These are phyloP conservation scores for Drymonia ruficornis DNA, from an alignment of 2,888 invertebrate species.

Conservation along the genomic window DNA sequence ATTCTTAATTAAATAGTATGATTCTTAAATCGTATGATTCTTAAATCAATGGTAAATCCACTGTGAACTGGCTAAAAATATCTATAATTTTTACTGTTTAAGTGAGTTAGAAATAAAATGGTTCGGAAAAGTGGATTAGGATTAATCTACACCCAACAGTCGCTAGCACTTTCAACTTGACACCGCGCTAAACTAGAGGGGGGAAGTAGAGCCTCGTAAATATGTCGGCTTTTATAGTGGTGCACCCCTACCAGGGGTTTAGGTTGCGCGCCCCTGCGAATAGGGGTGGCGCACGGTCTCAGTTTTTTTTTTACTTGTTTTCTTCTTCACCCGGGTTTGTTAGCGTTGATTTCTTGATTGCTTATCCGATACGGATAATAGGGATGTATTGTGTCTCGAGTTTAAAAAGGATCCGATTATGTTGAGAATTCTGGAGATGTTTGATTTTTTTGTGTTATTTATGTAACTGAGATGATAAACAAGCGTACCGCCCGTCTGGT, in stretches of 20 bases:
- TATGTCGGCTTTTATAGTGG: conserved; percentile 79
- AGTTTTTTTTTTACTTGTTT: conserved; percentile 45
- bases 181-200: conserved; percentile 54
- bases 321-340: conserved; percentile 45
- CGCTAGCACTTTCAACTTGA: conserved; percentile 42
- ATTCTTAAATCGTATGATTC: too few relatives aligned
- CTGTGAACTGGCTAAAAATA: too few relatives aligned
- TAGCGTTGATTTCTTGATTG: conserved; percentile 69
- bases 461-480: too few relatives aligned
- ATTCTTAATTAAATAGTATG: too few relatives aligned
- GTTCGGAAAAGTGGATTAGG: too few relatives aligned
- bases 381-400: conserved; percentile 25
- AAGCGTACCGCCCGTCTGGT: too few relatives aligned
- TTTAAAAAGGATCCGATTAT: conserved; percentile 9
- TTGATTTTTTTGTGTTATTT: too few relatives aligned
- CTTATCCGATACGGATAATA: conserved; percentile 57
- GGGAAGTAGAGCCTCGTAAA: conserved; percentile 68
- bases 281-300: conserved; percentile 49
- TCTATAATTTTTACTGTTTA: too few relatives aligned
- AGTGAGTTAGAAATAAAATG: too few relatives aligned
- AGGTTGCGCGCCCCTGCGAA: conserved; percentile 25
- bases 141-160: background rate
- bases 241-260: conserved; percentile 51
- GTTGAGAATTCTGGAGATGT: too few relatives aligned
- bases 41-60: too few relatives aligned